Conservation (phyloP, 2,113 vertebrate genomes). For the Neolamprologus ventralis region DNA sequence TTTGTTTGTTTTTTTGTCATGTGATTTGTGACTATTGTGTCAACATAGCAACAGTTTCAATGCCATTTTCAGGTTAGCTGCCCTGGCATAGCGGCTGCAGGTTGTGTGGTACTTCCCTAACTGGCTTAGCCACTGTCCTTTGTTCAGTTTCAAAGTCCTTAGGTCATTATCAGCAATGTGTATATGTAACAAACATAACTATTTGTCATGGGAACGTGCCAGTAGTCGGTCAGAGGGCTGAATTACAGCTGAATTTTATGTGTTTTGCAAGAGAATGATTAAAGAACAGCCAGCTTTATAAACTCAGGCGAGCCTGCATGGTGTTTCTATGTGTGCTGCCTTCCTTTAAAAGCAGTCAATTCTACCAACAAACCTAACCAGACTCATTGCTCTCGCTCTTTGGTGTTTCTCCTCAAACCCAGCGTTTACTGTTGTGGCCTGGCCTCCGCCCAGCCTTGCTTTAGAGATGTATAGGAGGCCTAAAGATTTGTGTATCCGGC, state of each 20-base stretch:
- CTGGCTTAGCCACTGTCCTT: conserved; percentile 12
- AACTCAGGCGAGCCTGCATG: conserved; percentile 4
- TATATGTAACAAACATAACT: conserved; percentile 33
- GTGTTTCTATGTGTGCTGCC: neutral
- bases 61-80: conserved; percentile 12
- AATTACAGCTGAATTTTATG: conserved; percentile 30
- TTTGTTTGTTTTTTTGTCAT: neutral
- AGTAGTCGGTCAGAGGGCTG: conserved; percentile 34
- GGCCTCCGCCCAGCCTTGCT: conserved; percentile 54
- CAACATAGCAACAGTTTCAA: conserved; percentile 21
- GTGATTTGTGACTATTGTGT: conserved; percentile 36
- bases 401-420: conserved; percentile 57
- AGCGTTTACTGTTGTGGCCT: conserved; percentile 66
- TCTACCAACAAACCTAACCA: conserved; percentile 17
- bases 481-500: conserved; percentile 62
- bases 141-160: conserved; percentile 35
- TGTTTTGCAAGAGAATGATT: conserved; percentile 46
- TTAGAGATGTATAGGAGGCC: conserved; percentile 57
- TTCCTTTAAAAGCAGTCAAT: neutral
- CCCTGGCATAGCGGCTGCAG: neutral
- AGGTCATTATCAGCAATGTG: conserved; percentile 32
- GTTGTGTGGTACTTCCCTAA: conserved; percentile 6
- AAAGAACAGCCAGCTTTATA: conserved; percentile 45
- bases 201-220: conserved; percentile 52
- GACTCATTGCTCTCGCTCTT: conserved; percentile 34